A percentile compares a stretch with the other conserved stretches of the same genome.
phyloP scores from a whole-genome alignment of 2,113 vertebrate genomes.

The Pan paniscus region DNA sequence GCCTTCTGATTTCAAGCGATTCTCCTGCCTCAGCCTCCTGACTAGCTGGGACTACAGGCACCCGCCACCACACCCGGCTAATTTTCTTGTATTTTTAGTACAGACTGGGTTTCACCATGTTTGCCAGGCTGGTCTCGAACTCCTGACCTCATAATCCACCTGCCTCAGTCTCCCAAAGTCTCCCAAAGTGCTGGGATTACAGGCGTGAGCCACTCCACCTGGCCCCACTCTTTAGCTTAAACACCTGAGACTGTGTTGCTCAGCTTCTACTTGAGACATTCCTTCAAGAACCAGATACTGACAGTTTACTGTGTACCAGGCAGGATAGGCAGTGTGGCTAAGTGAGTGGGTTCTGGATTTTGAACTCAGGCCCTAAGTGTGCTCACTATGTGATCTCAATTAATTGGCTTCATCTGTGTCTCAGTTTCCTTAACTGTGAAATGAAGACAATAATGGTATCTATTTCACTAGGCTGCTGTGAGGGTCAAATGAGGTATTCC shows the following conservation, averaged over 20 bases:
- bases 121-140: too few relatives aligned
- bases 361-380: not conserved
- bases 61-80: too few relatives aligned
- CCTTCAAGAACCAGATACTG: not conserved
- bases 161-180: accelerated
- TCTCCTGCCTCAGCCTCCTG: too few relatives aligned
- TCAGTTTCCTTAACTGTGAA: not conserved
- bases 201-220: too few relatives aligned
- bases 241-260: not conserved
- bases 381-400: not conserved
- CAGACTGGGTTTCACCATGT: too few relatives aligned
- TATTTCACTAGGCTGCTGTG: not conserved
- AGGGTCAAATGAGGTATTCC: not conserved
- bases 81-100: too few relatives aligned
- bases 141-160: too few relatives aligned
- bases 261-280: not conserved
- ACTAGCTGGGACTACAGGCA: too few relatives aligned
- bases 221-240: not conserved
- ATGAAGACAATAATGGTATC: not conserved
- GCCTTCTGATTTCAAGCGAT: too few relatives aligned
- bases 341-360: not conserved
- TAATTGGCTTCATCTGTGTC: not conserved
- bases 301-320: not conserved
- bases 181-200: too few relatives aligned
- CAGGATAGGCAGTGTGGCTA: not conserved